Evolutionary conservation across 2,888 invertebrate genomes (phyloP).

Genomic region (Heliconius ismenius): DNA sequence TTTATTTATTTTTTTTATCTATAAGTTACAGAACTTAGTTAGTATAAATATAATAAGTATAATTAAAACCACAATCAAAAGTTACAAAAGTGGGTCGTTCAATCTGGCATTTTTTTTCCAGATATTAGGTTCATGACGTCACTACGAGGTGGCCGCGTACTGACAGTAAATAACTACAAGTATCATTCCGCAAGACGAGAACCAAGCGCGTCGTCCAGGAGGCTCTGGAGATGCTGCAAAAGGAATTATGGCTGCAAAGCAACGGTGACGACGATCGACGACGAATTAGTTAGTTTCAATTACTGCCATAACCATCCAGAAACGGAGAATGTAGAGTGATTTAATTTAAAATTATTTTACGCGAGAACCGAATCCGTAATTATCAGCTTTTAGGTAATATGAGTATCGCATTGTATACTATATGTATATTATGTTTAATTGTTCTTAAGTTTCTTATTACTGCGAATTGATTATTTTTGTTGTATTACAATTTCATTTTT

Average conservation of each 20-base stretch:
- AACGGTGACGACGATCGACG: constrained; percentile 50
- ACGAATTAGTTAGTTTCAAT: constrained; percentile 48
- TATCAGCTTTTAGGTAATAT: background rate
- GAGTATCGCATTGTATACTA: background rate
- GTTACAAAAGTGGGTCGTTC: background rate
- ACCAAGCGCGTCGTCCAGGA: background rate
- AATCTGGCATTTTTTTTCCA: background rate
- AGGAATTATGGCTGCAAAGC: constrained; percentile 52
- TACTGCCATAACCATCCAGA: constrained; percentile 51
- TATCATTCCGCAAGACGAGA: constrained; percentile 17
- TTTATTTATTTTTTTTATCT: too few species aligned
- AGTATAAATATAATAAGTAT: background rate
- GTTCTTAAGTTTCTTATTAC: background rate
- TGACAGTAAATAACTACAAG: constrained; percentile 17
- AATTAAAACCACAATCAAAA: background rate
- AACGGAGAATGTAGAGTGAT: background rate
- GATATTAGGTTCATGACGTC: constrained; percentile 19
- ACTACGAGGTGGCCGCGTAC: constrained; percentile 19
- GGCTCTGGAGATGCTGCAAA: constrained; percentile 29
- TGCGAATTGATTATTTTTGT: background rate
- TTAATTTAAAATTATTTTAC: background rate
- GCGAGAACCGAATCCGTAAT: background rate
- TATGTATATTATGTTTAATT: background rate
- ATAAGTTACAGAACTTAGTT: background rate
- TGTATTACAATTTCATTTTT: background rate